Evolutionary conservation across 2,113 vertebrate species (phyloP).

Genomic region (Malurus melanocephalus): DNA sequence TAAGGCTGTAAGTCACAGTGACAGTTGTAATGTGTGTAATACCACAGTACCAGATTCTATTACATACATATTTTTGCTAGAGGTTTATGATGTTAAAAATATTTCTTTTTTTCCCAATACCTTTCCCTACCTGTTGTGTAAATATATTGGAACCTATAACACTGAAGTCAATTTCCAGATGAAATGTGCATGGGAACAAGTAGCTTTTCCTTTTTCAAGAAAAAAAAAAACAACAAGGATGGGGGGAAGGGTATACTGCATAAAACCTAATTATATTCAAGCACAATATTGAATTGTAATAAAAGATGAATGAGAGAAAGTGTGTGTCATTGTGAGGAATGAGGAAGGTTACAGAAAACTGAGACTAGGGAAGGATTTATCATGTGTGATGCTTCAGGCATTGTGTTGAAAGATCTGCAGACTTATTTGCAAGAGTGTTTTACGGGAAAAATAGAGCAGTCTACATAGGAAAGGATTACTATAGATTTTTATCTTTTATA

Average conservation of each 20-base stretch:
- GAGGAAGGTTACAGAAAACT: slow-evolving; percentile 77
- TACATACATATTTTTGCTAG: slow-evolving; percentile 85
- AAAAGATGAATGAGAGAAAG: slow-evolving; percentile 83
- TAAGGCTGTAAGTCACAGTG: slow-evolving; percentile 83
- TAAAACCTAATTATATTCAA: slow-evolving; percentile 77
- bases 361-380: slow-evolving; percentile 76
- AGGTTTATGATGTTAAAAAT: slow-evolving; percentile 81
- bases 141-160: slow-evolving; percentile 78
- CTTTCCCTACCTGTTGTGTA: slow-evolving; percentile 76
- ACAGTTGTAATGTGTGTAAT: slow-evolving; percentile 84
- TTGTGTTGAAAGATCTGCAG: slow-evolving; percentile 74
- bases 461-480: slow-evolving; percentile 71
- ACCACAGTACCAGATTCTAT: slow-evolving; percentile 81
- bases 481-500: slow-evolving; percentile 75
- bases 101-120: slow-evolving; percentile 78
- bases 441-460: slow-evolving; percentile 70
- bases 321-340: slow-evolving; percentile 78
- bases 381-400: slow-evolving; percentile 74
- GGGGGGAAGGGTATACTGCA: background rate
- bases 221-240: background rate
- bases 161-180: slow-evolving; percentile 77
- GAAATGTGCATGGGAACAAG: slow-evolving; percentile 71
- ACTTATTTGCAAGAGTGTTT: slow-evolving; percentile 80
- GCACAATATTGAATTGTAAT: slow-evolving; percentile 81
- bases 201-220: slow-evolving; percentile 62